A percentile compares a stretch with the other conserved stretches of the same genome.
Conservation (phyloP, 2,797 vertebrate species). For the Oreochromis mossambicus region DNA sequence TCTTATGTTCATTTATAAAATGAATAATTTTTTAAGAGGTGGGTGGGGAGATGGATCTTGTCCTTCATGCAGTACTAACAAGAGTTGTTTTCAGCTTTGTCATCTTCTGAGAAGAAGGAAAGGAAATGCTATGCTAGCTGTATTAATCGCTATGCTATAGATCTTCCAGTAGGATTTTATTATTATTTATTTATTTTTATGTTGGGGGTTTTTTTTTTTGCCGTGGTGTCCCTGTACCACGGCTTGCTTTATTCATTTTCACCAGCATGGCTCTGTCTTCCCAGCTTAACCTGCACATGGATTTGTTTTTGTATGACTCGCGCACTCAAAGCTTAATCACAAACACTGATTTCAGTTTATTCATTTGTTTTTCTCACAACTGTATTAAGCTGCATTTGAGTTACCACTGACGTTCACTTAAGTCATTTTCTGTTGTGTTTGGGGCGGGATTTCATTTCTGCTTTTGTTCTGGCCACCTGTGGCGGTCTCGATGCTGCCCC, state of each 20-base stretch:
- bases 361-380: neutral
- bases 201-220: neutral
- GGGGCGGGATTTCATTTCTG: slow-evolving; percentile 40
- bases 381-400: slow-evolving; percentile 46
- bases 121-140: neutral
- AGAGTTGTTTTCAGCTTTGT: neutral
- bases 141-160: neutral
- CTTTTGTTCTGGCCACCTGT: slow-evolving; percentile 52
- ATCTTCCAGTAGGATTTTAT: neutral
- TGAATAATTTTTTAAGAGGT: neutral
- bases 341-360: neutral
- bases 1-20: neutral
- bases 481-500: slow-evolving; percentile 71
- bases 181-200: neutral
- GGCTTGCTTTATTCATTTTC: neutral
- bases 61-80: neutral
- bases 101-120: neutral
- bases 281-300: neutral
- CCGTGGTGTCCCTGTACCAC: rapidly evolving
- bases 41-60: neutral
- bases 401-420: slow-evolving; percentile 42
- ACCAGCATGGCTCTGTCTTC: neutral
- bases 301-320: neutral
- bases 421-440: slow-evolving; percentile 70
- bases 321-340: neutral